Evolutionary conservation across 2,113 vertebrate genomes (phyloP).

Genomic region (Ploceus nigricollis): DNA sequence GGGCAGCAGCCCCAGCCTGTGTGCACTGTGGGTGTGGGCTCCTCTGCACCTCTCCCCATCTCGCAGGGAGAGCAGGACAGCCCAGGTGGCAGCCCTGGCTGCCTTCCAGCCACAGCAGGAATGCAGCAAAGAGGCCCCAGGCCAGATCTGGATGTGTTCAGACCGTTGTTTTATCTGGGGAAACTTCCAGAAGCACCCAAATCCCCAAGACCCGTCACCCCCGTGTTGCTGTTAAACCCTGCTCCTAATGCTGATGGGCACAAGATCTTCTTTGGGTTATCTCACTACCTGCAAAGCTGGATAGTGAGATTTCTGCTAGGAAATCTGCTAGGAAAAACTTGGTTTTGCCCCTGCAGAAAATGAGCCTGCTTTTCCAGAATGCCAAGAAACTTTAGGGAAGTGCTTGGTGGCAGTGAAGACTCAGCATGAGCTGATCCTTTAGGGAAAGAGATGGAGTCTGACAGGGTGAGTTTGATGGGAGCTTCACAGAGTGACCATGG

Average conservation of each 20-base stretch:
- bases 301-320: background rate
- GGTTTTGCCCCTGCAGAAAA: background rate
- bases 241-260: background rate
- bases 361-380: background rate
- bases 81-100: background rate
- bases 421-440: background rate
- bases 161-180: rapidly evolving
- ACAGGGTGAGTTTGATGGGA: background rate
- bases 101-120: background rate
- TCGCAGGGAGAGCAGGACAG: background rate
- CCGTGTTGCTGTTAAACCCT: rapidly evolving
- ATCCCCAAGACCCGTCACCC: background rate
- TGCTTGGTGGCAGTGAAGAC: background rate
- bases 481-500: background rate
- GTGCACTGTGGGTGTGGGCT: background rate
- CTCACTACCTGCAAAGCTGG: background rate
- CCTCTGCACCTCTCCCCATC: background rate
- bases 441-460: background rate
- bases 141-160: background rate
- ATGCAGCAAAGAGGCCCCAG: background rate
- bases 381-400: background rate
- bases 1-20: background rate
- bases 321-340: background rate
- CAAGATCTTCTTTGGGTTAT: background rate
- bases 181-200: background rate